Evolutionary conservation across 2,888 invertebrate species (phyloP).

Genomic region (Ectemnius continuus): DNA sequence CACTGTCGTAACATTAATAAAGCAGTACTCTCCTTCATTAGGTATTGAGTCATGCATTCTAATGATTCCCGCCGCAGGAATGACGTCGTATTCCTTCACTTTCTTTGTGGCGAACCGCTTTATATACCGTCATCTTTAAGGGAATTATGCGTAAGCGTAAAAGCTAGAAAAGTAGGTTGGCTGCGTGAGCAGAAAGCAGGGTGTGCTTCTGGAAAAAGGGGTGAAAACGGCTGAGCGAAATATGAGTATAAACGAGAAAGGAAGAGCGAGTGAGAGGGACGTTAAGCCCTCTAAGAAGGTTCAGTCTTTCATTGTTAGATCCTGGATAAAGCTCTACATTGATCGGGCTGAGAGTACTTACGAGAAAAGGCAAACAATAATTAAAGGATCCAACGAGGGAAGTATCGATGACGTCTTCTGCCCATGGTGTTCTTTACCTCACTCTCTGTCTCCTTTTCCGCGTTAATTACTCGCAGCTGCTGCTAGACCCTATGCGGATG

Average conservation of each 20-base stretch:
- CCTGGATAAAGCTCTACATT: constrained; percentile 4
- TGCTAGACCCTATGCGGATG: background rate
- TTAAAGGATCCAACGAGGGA: background rate
- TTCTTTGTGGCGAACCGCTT: background rate
- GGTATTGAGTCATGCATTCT: no score
- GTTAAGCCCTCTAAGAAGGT: constrained; percentile 1
- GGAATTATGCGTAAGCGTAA: constrained; percentile 10
- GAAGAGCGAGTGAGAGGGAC: background rate
- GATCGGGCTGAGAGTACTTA: background rate
- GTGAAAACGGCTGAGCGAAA: constrained; percentile 35
- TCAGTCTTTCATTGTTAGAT: constrained; percentile 4
- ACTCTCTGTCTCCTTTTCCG: background rate
- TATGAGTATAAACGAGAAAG: constrained; percentile 6
- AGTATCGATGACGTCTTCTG: background rate
- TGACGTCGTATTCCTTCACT: background rate
- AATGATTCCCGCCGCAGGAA: background rate
- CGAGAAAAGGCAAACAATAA: background rate
- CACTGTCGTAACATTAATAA: no score
- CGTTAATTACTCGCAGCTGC: constrained; percentile 12
- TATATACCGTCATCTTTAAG: constrained; percentile 12
- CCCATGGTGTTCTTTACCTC: background rate
- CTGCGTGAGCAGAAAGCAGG: constrained; percentile 43
- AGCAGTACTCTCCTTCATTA: no score
- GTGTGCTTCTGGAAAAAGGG: constrained; percentile 26
- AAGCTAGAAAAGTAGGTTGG: constrained; percentile 40